A percentile compares a stretch with the other conserved stretches of the same genome.
Conservation (phyloP, 2,113 vertebrate species). For the Agapornis roseicollis region DNA sequence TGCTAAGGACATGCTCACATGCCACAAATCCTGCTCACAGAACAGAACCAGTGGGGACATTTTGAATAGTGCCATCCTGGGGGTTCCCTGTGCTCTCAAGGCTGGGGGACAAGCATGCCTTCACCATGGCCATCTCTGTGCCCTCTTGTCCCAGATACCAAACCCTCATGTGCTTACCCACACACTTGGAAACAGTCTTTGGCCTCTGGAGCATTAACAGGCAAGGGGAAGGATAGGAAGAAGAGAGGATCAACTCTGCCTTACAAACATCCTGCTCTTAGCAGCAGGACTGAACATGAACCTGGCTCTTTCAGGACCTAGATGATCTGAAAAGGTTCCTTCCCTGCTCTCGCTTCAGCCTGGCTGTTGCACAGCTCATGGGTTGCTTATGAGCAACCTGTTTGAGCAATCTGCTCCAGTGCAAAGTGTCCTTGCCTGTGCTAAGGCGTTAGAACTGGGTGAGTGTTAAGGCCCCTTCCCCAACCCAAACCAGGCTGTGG, state of each 20-base stretch:
- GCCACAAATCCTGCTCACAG: neutral
- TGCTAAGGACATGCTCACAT: fast-evolving
- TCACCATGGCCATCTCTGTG: neutral
- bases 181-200: neutral
- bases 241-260: neutral
- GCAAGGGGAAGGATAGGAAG: neutral
- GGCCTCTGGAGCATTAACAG: neutral
- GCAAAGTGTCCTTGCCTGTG: neutral
- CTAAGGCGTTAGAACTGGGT: neutral
- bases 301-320: neutral
- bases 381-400: neutral
- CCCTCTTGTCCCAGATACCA: neutral
- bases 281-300: neutral
- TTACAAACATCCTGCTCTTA: neutral
- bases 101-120: neutral
- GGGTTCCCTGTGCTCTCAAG: too few species aligned
- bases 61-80: neutral
- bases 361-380: neutral
- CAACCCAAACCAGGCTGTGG: neutral
- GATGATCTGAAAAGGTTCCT: neutral
- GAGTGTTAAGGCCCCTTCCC: neutral
- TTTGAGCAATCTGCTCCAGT: neutral
- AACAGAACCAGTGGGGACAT: neutral
- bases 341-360: neutral
- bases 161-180: neutral